These are phyloP conservation scores for Sebastes schlegelii DNA, from an alignment of 2,113 vertebrate species.

Conservation along the genomic window DNA sequence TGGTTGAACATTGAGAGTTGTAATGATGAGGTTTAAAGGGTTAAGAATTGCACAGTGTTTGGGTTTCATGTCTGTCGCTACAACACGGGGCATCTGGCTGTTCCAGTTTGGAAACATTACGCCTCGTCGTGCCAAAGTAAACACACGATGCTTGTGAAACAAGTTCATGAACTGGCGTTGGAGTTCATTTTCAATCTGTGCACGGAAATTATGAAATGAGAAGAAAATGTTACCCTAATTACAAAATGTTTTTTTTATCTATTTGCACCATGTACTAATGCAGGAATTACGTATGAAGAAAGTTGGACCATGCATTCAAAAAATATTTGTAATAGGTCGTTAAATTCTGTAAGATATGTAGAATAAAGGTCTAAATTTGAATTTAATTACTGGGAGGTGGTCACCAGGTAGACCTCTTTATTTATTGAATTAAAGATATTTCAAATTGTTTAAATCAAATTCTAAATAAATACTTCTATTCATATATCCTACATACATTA, in stretches of 20 bases:
- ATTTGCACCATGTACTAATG: background rate
- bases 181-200: background rate
- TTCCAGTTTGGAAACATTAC: constrained; percentile 20
- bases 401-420: background rate
- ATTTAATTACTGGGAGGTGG: background rate
- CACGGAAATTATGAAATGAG: background rate
- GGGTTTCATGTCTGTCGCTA: background rate
- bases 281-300: background rate
- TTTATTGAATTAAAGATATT: background rate
- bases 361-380: background rate
- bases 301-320: background rate
- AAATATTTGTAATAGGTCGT: background rate
- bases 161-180: background rate
- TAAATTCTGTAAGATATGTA: background rate
- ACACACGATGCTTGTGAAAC: background rate
- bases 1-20: background rate
- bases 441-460: background rate
- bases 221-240: background rate
- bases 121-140: constrained; percentile 22
- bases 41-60: background rate
- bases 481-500: background rate
- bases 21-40: background rate
- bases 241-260: background rate
- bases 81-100: constrained; percentile 7
- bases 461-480: background rate